Evolutionary conservation across 2,797 vertebrate genomes (phyloP), one percentile per base, ranked within the genome.

Genomic region (Sorex maritimensis): DNA sequence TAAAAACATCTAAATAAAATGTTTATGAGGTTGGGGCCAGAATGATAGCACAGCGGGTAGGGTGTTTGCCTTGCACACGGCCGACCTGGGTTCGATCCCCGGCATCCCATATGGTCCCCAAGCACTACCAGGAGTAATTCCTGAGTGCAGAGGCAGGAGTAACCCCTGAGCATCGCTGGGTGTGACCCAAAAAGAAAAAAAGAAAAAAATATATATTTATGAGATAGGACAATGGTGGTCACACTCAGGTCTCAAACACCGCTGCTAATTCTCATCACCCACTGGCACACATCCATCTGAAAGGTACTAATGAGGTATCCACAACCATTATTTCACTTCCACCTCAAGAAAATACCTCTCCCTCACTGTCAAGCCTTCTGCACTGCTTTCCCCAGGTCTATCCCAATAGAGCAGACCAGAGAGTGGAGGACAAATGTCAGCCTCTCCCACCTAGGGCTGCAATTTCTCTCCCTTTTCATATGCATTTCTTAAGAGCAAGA

Each of bases 401-500:
- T 52, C 49, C 49, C 49, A 61, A 73, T 30, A 68, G 41, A 65
- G 78, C 19, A 26, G 38, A 12, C 9, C 19, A 78, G 23, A 73
- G 0, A 90, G 74, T 46, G n/a, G 58, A 38, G 13, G 19, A 26
- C 21, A 68, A 58, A 67, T 4, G 5, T 44, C 21, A 82, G 30
- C 8, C 34, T 24, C 14, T 82, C 61, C 63, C 28, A 68, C 28
- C 4, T 3, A 2, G 7, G 41, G 49, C 23, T 73, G 4, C 2
- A 65, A 41, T 71, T 26, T 55, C 46, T 86, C 72, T 55, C 71
- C 15, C 65, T 72, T 46, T 30, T 15, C 6, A 6, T 24, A 88
- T 71, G 15, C 34, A 61, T 46, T 88, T 81, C 24, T 86, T 52
- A 68, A 92, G 28, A 90, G 68, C 19, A 87, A 91, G 24, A 38